Evolutionary conservation across 2,113 vertebrate genomes (phyloP), one percentile per base, ranked within the genome.

Genomic region (Dromas ardeola): DNA sequence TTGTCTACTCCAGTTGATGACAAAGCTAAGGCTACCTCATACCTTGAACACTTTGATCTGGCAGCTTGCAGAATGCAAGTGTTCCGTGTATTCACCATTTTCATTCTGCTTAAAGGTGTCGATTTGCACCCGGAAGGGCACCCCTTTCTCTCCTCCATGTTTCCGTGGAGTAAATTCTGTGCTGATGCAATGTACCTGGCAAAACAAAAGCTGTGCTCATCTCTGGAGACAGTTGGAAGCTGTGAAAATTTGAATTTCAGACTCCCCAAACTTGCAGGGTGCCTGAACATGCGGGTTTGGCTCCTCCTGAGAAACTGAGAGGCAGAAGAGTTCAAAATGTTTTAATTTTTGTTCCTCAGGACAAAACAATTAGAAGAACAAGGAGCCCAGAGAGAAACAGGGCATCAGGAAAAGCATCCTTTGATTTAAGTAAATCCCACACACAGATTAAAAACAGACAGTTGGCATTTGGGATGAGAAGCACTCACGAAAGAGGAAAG

Each of bases 41-140:
- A 99, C 99, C 99, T 99, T 99, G 97, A 99, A 99, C 77, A 99
- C 99, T 98, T 99, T 99, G 98, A 99, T 98, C 98, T 99, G 99
- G 98, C 99, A 99, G 98, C 99, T 99, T 96, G 99, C 99, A 1
- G 99, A 99, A 95, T 99, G 98, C 83, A 99, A 92, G 42, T 99
- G 99, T 83, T 99, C 99, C 5, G 98, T 97, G 96, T 99, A 99
- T 90, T 99, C 99, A 29, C 99, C 98, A 6, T 98, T 98, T 73
- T 99, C 98, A 3, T 98, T 99, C 97, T 98, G 98, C 93, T 98
- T 98, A 94, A 99, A 99, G 0, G 99, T 99, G 96, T 99, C 99
- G 7, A 99, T 98, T 96, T 99, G 99, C 89, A 99, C 99, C 21
- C 99, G 98, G 84, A 99, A 99, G 13, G 99, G 99, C 45, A 99